Evolutionary conservation across 2,113 vertebrate genomes (phyloP).

Genomic region (Poecilia latipinna): DNA sequence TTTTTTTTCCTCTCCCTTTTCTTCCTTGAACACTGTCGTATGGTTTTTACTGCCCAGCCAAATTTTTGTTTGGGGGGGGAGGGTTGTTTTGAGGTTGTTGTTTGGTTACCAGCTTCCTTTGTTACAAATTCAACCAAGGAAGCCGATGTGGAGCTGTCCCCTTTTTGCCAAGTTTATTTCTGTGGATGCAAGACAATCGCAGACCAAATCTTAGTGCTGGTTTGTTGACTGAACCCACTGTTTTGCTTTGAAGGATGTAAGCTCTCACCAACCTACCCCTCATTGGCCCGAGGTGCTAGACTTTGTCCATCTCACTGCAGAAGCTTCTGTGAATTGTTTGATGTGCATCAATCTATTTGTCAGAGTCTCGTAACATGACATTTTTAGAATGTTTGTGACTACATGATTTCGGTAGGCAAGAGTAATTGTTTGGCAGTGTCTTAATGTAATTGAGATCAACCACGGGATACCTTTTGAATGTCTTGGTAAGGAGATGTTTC

Average conservation of each 20-base stretch:
- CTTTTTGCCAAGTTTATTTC: conserved; percentile 61
- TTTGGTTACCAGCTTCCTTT: conserved; percentile 50
- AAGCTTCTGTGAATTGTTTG: conserved; percentile 68
- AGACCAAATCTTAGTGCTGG: conserved; percentile 66
- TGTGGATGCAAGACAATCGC: conserved; percentile 78
- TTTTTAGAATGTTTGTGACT: conserved; percentile 69
- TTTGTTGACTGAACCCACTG: conserved; percentile 67
- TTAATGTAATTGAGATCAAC: conserved; percentile 63
- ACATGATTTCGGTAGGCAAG: conserved; percentile 50
- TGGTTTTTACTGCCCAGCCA: conserved; percentile 41
- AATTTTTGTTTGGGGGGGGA: conserved; percentile 2
- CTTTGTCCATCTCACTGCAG: conserved; percentile 64
- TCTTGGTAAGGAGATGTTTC: conserved; percentile 63
- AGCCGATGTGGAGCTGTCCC: conserved; percentile 41
- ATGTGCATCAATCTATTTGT: conserved; percentile 67
- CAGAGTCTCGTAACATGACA: conserved; percentile 64
- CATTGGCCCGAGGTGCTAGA: conserved; percentile 67
- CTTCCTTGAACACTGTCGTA: conserved; percentile 41
- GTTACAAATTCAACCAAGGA: conserved; percentile 59
- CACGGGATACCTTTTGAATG: conserved; percentile 62
- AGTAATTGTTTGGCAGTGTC: conserved; percentile 53
- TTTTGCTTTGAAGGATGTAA: conserved; percentile 62
- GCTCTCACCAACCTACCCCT: conserved; percentile 16
- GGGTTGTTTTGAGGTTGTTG: conserved; percentile 38
- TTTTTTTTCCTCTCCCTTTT: conserved; percentile 2